Base-by-base conservation (phyloP, 2,888 invertebrate species). In the Cepaea hortensis region DNA sequence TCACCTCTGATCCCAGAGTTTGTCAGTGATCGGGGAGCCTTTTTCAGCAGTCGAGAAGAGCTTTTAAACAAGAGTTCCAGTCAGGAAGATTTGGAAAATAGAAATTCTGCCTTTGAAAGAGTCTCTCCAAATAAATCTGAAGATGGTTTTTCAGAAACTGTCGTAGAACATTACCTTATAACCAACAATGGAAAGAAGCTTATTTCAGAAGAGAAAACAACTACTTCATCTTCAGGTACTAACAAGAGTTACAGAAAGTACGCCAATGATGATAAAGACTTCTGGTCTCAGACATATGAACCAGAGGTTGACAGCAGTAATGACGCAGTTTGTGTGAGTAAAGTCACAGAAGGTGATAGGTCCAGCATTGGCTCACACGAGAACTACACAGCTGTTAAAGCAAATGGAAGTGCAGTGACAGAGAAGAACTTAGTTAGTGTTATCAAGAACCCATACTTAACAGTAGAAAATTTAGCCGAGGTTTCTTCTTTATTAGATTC, bases 401-500 rank as follows among this genome's bases (percentile, higher is more conserved):
- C 23, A 61, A 61, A 50, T 55, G 35, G 76, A 61, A 35, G n/a
- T 70, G 3, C 23, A 9, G 9, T 61, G 23, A 23, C 61, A 55
- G 76, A 76, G 76, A 55, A 55, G 77, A 83, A 61, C 55, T 82
- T 70, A 55, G 62, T 50, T 50, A 87, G 50, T 55, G 61, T 87
- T 35, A 73, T 87, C 5, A 87, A 79, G 23, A 87, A 87, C 50
- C 87, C 87, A 11, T 87, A 87, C 62, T 50, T 70, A 46, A 87
- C 87, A 62, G 83, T 87, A 11, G 87, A 87, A 35, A 87, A 87
- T 65, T 79, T 87, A 20, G 77, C 87, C 7, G 79, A 65, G 46
- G 85, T 75, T 18, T 84, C 81, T 23, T 82, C 87, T 20, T 23
- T 83, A 11, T 70, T 79, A 23, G 84, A 84, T 46, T 70, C 72